phyloP scores from a whole-genome alignment of 2,113 vertebrate species.

The Brienomyrus longianalis region DNA sequence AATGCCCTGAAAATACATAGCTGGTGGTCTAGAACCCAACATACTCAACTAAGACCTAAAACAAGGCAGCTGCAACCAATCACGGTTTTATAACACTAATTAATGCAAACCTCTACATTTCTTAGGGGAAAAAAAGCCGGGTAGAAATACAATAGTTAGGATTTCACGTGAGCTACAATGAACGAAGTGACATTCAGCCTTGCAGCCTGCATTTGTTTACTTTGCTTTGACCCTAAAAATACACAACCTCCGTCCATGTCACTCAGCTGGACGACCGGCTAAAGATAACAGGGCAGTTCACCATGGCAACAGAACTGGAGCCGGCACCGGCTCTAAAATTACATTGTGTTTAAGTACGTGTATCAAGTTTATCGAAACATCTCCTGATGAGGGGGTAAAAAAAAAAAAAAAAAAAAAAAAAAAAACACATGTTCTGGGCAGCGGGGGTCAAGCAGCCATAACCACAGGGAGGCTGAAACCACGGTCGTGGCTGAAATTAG shows the following conservation, averaged over 20 bases:
- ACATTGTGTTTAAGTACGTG: constrained; percentile 30
- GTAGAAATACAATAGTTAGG: not conserved
- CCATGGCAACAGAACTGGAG: constrained; percentile 6
- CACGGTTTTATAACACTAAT: not conserved
- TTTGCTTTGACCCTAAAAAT: constrained; percentile 13
- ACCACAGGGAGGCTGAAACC: constrained; percentile 27
- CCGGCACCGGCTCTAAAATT: constrained; percentile 9
- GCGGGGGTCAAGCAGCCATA: constrained; percentile 32
- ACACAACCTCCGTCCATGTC: not conserved
- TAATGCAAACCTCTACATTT: not conserved
- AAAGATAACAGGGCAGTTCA: not conserved
- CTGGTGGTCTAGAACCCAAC: constrained; percentile 31
- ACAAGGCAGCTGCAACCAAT: not conserved
- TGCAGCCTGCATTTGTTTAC: not conserved
- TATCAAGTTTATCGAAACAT: constrained; percentile 41
- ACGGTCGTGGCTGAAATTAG: constrained; percentile 32
- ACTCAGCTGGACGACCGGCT: not conserved
- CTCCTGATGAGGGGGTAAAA: constrained; percentile 43
- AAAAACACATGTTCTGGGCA: constrained; percentile 34
- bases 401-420: too few species aligned
- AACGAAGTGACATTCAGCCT: not conserved
- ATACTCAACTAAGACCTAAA: not conserved
- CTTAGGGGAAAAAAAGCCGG: not conserved
- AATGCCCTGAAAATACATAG: constrained; percentile 50
- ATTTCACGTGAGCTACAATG: not conserved